These are phyloP conservation scores for Sisyra terminalis DNA, from an alignment of 2,888 invertebrate genomes.

Conservation along the genomic window DNA sequence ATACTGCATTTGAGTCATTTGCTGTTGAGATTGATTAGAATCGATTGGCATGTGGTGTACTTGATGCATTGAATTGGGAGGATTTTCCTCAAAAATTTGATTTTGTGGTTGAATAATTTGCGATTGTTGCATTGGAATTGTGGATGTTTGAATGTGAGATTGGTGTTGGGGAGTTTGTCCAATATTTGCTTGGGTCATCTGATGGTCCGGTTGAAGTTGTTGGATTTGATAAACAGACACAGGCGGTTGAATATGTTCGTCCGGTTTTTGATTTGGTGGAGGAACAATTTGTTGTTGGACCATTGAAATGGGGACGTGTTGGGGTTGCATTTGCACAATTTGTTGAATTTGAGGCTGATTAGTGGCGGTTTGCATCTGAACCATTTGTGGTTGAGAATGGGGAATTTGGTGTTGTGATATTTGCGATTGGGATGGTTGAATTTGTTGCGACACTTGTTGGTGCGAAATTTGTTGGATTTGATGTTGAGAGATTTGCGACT, in stretches of 20 bases:
- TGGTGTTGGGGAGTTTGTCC: slow-evolving; percentile 6
- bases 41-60: background rate
- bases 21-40: slow-evolving; percentile 12
- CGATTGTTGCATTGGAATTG: slow-evolving; percentile 3
- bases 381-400: background rate
- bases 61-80: slow-evolving; percentile 12
- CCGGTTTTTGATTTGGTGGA: background rate
- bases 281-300: background rate
- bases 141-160: slow-evolving; percentile 3
- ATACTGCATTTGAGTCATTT: slow-evolving; percentile 5
- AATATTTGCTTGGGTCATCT: slow-evolving; percentile 13
- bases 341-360: slow-evolving; percentile 5
- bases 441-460: slow-evolving; percentile 10
- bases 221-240: background rate
- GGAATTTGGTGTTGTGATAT: background rate
- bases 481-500: background rate
- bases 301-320: no score
- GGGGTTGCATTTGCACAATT: background rate
- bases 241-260: background rate
- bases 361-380: no score
- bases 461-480: slow-evolving; percentile 12
- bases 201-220: slow-evolving; percentile 1
- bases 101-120: slow-evolving; percentile 6
- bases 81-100: slow-evolving; percentile 7
- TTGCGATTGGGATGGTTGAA: background rate